Percentiles rank a stretch among this genome's conserved stretches.
These are phyloP conservation scores for Loxodonta africana DNA, from an alignment of 2,113 vertebrate species.

Conservation along the genomic window DNA sequence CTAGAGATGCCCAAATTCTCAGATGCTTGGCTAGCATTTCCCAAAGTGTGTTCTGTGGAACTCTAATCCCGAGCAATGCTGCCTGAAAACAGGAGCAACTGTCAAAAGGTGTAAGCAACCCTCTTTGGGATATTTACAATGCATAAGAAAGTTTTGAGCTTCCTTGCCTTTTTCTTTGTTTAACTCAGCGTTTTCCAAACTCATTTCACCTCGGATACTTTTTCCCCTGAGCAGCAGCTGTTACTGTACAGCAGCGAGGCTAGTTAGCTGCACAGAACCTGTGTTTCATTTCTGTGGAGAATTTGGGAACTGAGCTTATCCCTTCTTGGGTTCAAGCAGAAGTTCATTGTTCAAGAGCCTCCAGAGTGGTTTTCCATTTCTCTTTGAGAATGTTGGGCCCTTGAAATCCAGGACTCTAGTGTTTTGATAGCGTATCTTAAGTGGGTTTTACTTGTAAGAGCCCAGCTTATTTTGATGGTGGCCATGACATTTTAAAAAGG, in stretches of 20 bases:
- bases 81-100: neutral
- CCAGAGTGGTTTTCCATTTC: neutral
- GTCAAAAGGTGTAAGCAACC: neutral
- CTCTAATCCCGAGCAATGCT: neutral
- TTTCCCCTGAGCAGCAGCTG: too few species aligned
- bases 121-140: neutral
- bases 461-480: neutral
- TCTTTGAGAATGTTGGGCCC: neutral
- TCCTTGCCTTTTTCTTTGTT: neutral
- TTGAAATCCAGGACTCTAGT: neutral
- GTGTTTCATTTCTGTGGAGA: neutral
- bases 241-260: neutral
- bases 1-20: neutral
- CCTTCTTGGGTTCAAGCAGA: neutral
- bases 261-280: too few species aligned
- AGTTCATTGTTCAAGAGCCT: fast-evolving
- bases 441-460: neutral
- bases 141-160: neutral
- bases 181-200: neutral
- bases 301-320: neutral
- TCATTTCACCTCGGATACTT: too few species aligned
- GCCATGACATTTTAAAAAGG: neutral
- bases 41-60: neutral
- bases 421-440: neutral
- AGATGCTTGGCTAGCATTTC: neutral